Evolutionary conservation across 2,113 vertebrate genomes (phyloP).

Genomic region (Piliocolobus tephrosceles): DNA sequence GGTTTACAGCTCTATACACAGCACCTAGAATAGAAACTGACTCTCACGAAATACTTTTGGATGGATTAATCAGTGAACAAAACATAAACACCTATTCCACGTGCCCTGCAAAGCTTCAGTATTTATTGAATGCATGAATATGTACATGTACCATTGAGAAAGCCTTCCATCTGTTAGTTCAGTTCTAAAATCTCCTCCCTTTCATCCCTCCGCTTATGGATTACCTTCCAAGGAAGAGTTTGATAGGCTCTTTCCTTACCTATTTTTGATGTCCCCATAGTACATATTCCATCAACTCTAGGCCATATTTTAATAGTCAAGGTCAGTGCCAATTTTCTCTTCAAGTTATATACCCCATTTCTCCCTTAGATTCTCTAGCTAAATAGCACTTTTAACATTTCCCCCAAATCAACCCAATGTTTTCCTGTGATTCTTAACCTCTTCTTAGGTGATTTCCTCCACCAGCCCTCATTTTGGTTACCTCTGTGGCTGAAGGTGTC

Average conservation of each 20-base stretch:
- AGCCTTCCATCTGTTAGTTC: not conserved
- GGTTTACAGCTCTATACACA: not conserved
- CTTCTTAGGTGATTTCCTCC: not conserved
- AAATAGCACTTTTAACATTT: not conserved
- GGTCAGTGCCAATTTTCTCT: not conserved
- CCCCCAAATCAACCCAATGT: not conserved
- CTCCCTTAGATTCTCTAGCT: not conserved
- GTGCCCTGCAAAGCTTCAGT: not conserved
- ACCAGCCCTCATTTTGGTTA: not conserved
- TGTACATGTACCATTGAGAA: not conserved
- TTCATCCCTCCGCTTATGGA: not conserved
- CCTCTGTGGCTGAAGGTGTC: not conserved
- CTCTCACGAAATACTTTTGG: not conserved
- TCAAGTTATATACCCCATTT: not conserved
- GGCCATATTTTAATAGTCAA: not conserved
- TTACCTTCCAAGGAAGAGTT: slow-evolving; percentile 12
- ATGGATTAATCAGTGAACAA: not conserved
- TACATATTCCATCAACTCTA: not conserved
- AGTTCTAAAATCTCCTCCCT: not conserved
- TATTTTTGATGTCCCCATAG: not conserved
- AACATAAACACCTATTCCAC: not conserved
- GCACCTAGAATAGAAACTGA: not conserved
- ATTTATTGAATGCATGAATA: not conserved
- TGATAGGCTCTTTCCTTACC: not conserved
- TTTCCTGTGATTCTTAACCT: not conserved